Conservation (phyloP, 2,888 invertebrate genomes). For the Drosophila atripex region DNA sequence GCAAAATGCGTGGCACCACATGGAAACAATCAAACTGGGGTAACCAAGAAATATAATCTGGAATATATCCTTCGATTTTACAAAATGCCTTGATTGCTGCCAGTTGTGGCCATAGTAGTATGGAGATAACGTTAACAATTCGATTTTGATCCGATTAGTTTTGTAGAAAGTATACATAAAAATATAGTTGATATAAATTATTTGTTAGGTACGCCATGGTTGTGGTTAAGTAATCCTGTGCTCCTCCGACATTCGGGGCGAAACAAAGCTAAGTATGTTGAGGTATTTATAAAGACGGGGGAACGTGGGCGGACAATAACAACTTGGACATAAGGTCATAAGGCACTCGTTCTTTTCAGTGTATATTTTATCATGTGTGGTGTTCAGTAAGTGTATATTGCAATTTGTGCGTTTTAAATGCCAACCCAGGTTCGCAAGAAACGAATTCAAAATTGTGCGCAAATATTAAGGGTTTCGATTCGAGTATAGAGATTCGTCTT, state of each 20-base stretch:
- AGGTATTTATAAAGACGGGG: constrained; percentile 36
- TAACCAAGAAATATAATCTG: neutral
- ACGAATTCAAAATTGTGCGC: constrained; percentile 48
- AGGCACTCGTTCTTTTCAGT: constrained; percentile 59
- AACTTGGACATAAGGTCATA: constrained; percentile 55
- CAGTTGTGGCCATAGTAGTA: constrained; percentile 8
- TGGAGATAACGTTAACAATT: constrained; percentile 33
- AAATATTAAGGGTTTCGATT: constrained; percentile 1
- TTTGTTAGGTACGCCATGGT: constrained; percentile 41
- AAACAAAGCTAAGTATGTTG: constrained; percentile 40
- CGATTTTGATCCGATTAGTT: constrained; percentile 25
- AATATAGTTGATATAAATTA: constrained; percentile 29
- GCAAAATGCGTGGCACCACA: constrained; percentile 18
- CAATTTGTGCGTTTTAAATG: constrained; percentile 54
- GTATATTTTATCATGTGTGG: constrained; percentile 7
- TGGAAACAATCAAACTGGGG: neutral
- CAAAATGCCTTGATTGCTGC: constrained; percentile 11
- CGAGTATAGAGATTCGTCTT: neutral
- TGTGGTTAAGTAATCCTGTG: constrained; percentile 43
- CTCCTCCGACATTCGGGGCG: constrained; percentile 17
- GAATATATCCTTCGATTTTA: neutral
- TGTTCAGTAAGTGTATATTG: constrained; percentile 18
- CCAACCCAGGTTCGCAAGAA: constrained; percentile 41
- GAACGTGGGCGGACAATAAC: constrained; percentile 33
- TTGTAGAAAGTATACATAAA: constrained; percentile 37